Base-by-base conservation (phyloP, 64 coral and sea anemone genomes). In the Trachythela sp. region DNA sequence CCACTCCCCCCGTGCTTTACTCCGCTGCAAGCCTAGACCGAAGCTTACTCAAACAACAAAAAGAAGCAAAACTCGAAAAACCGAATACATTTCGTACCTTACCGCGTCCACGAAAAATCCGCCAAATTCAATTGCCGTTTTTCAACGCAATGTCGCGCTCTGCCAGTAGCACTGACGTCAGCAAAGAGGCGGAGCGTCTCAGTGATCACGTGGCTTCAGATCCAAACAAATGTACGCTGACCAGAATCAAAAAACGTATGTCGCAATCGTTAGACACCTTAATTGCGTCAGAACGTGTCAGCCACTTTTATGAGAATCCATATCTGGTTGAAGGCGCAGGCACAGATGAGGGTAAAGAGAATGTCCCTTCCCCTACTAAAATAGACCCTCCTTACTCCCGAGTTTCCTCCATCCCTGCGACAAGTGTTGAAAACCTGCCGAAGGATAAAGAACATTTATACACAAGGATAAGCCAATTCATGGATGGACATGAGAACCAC, bases 251-350 rank as follows among this genome's bases (percentile, higher is more conserved):
- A 29, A 80, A 35, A 80, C 75, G 75, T 13, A 15, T 80, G 37
- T 80, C 75, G 3, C 75, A 80, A 80, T 80, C 75, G 20, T 39
- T 80, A 22, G 75, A 80, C 37, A 80, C 75, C 15, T 30, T 80
- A 8, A 1, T 80, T 9, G 24, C 4, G 17, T 15, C 31, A 14
- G 75, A 80, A 80, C 75, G 75, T 29, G 75, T 39, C 2, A 80
- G 75, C 37, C 75, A 80, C 30, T 80, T 80, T 1, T 80, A 80
- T 29, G 75, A 80, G 20, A 80, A 37, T 18, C 75, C 75, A 6
- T 35, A 80, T 35, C 31, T 34, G 13, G 14, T 26, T n/a, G 56
- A 64, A 64, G 5, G 56, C 20, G 26, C 2, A 5, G 56, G 56
- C 7, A 26, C 2, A 22, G 24, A 64, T n/a, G 56, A 18, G 20